Evolutionary conservation across 2,113 vertebrate genomes (phyloP), one percentile per base, ranked within the genome.

Genomic region (Misgurnus anguillicaudatus): DNA sequence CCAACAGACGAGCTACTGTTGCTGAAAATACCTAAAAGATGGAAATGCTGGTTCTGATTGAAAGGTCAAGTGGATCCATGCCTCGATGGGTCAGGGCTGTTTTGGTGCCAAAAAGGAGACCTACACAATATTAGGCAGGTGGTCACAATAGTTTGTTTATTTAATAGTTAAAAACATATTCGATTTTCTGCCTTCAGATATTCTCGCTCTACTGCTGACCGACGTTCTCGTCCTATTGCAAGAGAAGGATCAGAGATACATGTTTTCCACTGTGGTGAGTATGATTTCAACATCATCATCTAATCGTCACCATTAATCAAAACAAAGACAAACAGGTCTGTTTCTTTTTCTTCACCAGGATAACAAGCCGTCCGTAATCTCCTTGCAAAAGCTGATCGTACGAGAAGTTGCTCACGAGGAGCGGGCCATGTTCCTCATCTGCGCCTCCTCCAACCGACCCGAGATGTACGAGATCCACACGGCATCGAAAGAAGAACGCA

Each of bases 381-480:
- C 95, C 0, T 87, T 99, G 78, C 97, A 98, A 82, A 98, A 98
- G 86, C 84, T 99, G 82, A 98, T 99, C 3, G 97, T 98, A 38
- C 92, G 98, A 78, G 97, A 99, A 79, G 97, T 98, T 66, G 98
- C 98, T 65, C 98, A 97, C 1, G 96, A 98, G 84, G 97, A 99
- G 86, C 95, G 94, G 70, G 97, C 95, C 57, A 98, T 99, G 96
- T 99, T 99, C 82, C 93, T 99, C 39, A 99, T 99, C 86, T 98
- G 97, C 0, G 95, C 95, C 77, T 98, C 97, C 66, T 90, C 94
- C 74, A 90, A 91, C 6, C 96, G 96, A 70, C 97, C 97, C 0
- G 97, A 99, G 88, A 99, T 99, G 97, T 99, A 99, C 0, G 95
- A 99, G 89, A 96, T 99, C 75, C 94, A 98, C 88, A 96, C 96